A percentile compares a stretch with the other conserved stretches of the same genome.
Evolutionary conservation across 1,140 invertebrate species (phyloP).

Genomic region (Macrobrachium nipponense): DNA sequence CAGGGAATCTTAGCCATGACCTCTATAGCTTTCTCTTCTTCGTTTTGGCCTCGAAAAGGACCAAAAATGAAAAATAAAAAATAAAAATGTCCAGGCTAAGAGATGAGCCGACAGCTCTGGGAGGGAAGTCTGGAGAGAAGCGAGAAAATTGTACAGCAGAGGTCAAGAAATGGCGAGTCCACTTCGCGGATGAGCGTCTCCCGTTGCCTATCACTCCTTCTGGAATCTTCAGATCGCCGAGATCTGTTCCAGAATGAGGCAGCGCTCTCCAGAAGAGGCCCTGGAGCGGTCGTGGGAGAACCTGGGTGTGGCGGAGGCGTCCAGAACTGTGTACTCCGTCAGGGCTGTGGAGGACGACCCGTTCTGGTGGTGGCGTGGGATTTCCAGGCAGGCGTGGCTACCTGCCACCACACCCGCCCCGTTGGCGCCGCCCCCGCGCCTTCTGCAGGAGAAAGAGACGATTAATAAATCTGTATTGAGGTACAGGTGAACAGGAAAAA

Average conservation of each 20-base stretch:
- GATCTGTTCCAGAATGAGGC: constrained; percentile 63
- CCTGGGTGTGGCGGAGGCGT: constrained; percentile 50
- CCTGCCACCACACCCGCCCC: constrained; percentile 24
- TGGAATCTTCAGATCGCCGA: constrained; percentile 42
- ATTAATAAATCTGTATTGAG: background rate
- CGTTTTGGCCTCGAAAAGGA: too few species aligned
- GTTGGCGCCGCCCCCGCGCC: constrained; percentile 4
- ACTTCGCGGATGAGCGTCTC: background rate
- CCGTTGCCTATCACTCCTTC: background rate
- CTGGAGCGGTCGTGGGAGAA: constrained; percentile 53
- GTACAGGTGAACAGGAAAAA: background rate
- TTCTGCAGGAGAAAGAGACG: constrained; percentile 11
- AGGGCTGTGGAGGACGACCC: constrained; percentile 56
- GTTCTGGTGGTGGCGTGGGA: constrained; percentile 45
- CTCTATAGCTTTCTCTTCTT: too few species aligned
- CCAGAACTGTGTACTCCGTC: constrained; percentile 63
- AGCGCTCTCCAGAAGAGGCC: constrained; percentile 59
- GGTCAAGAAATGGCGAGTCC: too few species aligned
- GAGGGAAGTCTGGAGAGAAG: too few species aligned
- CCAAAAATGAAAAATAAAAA: too few species aligned
- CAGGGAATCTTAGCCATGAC: too few species aligned
- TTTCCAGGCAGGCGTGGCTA: constrained; percentile 26
- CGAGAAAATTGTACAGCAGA: too few species aligned
- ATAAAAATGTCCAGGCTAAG: too few species aligned
- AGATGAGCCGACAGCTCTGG: too few species aligned